Conservation (phyloP, 2,113 vertebrate genomes). For the Eulacestoma nigropectus region DNA sequence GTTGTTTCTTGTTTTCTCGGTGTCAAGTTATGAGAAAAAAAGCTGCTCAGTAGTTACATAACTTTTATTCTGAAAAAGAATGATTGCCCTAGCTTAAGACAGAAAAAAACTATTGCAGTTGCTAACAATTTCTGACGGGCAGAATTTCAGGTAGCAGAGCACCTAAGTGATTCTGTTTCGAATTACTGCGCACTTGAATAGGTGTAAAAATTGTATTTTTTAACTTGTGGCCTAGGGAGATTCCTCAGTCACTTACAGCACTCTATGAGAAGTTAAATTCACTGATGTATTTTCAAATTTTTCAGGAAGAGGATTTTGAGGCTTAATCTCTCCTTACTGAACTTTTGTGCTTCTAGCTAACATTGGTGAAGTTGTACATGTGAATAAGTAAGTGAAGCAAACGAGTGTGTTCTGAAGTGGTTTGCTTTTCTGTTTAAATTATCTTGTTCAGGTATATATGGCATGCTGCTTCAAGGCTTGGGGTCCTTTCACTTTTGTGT, state of each 20-base stretch:
- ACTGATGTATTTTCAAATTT: background rate
- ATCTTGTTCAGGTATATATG: background rate
- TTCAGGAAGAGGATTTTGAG: background rate
- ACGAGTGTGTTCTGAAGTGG: background rate
- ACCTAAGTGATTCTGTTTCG: background rate
- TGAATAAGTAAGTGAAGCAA: background rate
- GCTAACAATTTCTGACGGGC: background rate
- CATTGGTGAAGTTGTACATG: background rate
- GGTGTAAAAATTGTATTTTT: background rate
- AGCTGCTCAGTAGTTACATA: fast-evolving
- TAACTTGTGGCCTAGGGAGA: background rate
- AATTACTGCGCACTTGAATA: background rate
- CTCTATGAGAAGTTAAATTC: background rate
- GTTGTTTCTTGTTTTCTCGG: background rate
- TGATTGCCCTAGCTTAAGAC: background rate
- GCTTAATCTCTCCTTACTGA: background rate
- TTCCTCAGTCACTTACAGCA: background rate
- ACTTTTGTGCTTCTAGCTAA: background rate
- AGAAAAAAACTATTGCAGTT: background rate
- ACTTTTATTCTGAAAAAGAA: background rate
- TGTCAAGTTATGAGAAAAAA: background rate
- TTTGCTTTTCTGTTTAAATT: background rate
- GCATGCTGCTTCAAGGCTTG: background rate
- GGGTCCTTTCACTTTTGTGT: background rate
- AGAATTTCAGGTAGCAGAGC: background rate